These are phyloP conservation scores for Oncorhynchus keta DNA, from an alignment of 2,113 vertebrate genomes.

Conservation along the genomic window DNA sequence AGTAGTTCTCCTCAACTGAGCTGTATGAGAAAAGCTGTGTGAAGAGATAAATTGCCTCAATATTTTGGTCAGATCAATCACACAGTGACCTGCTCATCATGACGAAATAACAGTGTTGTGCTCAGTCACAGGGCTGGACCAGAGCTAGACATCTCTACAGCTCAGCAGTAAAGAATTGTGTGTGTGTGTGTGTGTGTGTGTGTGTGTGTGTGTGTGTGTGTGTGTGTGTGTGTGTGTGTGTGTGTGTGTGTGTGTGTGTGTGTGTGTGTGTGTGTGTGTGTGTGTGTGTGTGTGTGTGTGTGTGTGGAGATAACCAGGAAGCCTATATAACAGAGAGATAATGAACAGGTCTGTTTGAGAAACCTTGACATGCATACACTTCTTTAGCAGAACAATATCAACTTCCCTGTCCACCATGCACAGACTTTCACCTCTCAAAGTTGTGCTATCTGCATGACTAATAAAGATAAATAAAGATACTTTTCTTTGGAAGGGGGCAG, in stretches of 20 bases:
- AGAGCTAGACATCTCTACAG: constrained; percentile 19
- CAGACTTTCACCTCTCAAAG: constrained; percentile 25
- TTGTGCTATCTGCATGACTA: background rate
- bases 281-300: too few relatives aligned
- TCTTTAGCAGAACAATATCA: constrained; percentile 15
- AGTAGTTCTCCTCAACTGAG: background rate
- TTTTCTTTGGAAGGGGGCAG: background rate
- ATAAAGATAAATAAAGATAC: too few relatives aligned
- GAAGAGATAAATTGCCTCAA: constrained; percentile 6
- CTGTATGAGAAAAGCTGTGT: too few relatives aligned
- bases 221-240: too few relatives aligned
- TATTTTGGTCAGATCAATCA: constrained; percentile 33
- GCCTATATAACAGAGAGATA: constrained; percentile 36
- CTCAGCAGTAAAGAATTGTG: too few relatives aligned
- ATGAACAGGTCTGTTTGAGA: background rate
- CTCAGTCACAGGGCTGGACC: constrained; percentile 35
- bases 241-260: too few relatives aligned
- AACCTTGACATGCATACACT: constrained; percentile 8
- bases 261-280: too few relatives aligned
- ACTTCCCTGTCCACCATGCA: constrained; percentile 8
- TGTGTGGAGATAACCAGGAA: constrained; percentile 34
- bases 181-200: too few relatives aligned
- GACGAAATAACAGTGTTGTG: constrained; percentile 42
- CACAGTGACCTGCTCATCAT: constrained; percentile 40
- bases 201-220: too few relatives aligned